A percentile compares a stretch with the other conserved stretches of the same genome.
Conservation (phyloP, 2,113 vertebrate genomes). For the Damaliscus lunatus region DNA sequence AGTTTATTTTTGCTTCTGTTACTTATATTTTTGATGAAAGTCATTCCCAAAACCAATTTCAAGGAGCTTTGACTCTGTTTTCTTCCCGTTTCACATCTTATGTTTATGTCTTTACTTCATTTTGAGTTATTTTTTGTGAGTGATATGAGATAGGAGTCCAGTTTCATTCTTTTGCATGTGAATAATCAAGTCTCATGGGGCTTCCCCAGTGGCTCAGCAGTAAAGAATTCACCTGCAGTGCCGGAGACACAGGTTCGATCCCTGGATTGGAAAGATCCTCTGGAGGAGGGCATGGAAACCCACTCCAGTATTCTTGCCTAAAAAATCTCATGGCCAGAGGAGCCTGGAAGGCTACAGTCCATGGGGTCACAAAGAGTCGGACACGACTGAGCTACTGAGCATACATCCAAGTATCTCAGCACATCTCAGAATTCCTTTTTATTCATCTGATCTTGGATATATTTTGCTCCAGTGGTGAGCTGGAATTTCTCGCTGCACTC, state of each 20-base stretch:
- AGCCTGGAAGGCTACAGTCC: not conserved
- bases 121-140: not conserved
- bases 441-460: not conserved
- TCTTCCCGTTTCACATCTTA: not conserved
- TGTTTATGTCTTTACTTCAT: not conserved
- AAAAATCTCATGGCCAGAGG: not conserved
- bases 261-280: not conserved
- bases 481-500: not conserved
- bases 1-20: not conserved
- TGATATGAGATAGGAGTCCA: not conserved
- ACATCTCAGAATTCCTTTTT: not conserved
- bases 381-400: accelerated
- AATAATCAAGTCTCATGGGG: not conserved
- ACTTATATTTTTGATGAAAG: not conserved
- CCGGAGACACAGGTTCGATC: accelerated
- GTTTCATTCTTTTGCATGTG: not conserved
- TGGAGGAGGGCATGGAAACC: not conserved
- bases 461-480: not conserved
- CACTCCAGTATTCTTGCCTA: not conserved
- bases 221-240: not conserved
- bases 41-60: not conserved
- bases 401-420: not conserved
- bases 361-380: not conserved
- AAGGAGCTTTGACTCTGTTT: not conserved
- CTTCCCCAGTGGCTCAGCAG: not conserved